Evolutionary conservation across 2,113 vertebrate species (phyloP).

Genomic region (Grus americana): DNA sequence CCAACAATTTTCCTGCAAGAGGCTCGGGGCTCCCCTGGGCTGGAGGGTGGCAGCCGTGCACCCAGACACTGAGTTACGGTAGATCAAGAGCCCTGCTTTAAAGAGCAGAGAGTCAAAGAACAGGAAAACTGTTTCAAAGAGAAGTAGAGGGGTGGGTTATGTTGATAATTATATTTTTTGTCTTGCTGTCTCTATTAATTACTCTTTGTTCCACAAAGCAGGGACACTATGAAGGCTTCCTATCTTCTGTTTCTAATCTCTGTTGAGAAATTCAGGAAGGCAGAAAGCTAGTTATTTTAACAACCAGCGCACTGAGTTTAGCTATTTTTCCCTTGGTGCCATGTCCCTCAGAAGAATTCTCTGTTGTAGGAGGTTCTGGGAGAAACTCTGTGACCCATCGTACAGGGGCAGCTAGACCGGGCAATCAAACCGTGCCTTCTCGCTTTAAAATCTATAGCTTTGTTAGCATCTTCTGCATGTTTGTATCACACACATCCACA

Average conservation of each 20-base stretch:
- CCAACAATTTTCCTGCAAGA: background rate
- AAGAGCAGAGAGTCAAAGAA: background rate
- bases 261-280: background rate
- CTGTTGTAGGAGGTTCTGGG: background rate
- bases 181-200: background rate
- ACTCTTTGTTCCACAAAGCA: background rate
- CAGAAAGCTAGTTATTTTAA: background rate
- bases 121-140: background rate
- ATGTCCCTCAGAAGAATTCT: background rate
- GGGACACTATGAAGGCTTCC: background rate
- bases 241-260: background rate
- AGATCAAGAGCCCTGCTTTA: background rate
- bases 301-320: background rate
- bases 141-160: background rate
- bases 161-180: background rate
- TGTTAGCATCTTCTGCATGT: background rate
- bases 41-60: background rate
- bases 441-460: background rate
- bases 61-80: background rate
- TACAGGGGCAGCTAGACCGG: background rate
- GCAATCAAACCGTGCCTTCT: background rate
- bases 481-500: background rate
- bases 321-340: background rate
- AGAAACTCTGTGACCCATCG: background rate
- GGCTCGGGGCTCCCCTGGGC: background rate